A percentile compares a stretch with the other conserved stretches of the same genome.
phyloP scores from a whole-genome alignment of 1,140 invertebrate species.

The Aleiodes sp. region DNA sequence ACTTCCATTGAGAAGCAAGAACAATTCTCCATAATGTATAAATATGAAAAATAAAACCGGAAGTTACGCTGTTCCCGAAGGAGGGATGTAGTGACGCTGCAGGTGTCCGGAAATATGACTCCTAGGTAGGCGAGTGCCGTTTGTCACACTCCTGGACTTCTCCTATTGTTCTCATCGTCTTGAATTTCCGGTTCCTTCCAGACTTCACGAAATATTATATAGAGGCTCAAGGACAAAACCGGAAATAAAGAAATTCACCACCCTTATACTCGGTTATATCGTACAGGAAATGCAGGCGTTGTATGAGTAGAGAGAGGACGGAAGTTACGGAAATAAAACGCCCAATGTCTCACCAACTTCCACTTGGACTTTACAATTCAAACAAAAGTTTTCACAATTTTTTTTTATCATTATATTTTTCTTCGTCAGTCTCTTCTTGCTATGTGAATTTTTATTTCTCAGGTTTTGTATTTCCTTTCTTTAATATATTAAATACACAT shows the following conservation, averaged over 20 bases:
- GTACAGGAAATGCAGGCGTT: background rate
- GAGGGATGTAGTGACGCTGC: background rate
- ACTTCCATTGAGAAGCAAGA: too few relatives aligned
- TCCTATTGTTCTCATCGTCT: background rate
- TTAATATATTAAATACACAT: background rate
- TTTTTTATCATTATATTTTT: too few relatives aligned
- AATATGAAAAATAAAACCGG: background rate
- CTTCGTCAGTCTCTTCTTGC: too few relatives aligned
- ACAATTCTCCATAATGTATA: background rate
- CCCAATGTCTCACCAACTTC: too few relatives aligned
- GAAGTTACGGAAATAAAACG: background rate
- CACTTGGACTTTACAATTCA: too few relatives aligned
- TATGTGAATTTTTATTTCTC: background rate
- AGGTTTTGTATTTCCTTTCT: background rate
- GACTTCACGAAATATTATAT: background rate
- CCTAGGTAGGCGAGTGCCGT: background rate
- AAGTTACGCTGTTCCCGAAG: background rate
- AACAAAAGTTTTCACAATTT: background rate
- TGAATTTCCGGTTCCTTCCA: background rate
- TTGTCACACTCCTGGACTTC: background rate
- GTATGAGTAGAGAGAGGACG: background rate
- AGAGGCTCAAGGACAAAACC: background rate
- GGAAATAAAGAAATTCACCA: background rate
- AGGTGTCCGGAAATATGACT: conserved; percentile 11
- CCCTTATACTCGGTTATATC: background rate